Conservation (phyloP, 2,113 vertebrate genomes). For the Larimichthys polyactis region DNA sequence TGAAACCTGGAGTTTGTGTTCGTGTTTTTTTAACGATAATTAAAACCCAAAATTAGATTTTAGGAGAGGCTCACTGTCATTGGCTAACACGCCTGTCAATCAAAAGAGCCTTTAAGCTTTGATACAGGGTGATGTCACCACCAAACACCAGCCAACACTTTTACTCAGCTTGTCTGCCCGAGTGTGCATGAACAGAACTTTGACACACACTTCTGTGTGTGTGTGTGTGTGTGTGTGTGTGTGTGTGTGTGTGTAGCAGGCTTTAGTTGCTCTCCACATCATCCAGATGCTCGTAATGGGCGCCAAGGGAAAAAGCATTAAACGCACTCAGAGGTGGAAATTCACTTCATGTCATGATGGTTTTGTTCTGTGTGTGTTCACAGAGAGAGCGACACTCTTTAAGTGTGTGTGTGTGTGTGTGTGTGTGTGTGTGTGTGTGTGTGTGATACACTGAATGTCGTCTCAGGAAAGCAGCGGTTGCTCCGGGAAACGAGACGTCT, state of each 20-base stretch:
- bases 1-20: background rate
- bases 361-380: background rate
- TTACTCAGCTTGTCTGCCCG: background rate
- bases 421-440: too few species aligned
- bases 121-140: background rate
- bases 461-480: background rate
- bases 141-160: background rate
- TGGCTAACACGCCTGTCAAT: too few species aligned
- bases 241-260: background rate
- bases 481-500: background rate
- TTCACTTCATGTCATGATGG: constrained; percentile 12
- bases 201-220: background rate
- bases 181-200: background rate
- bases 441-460: too few species aligned
- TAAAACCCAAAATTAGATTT: too few species aligned
- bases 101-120: too few species aligned
- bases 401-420: background rate
- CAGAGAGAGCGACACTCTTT: background rate
- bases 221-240: background rate
- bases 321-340: constrained; percentile 36
- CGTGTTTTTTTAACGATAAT: too few species aligned
- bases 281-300: constrained; percentile 24
- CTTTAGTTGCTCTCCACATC: constrained; percentile 13
- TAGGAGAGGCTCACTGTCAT: too few species aligned
- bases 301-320: constrained; percentile 1